Evolutionary conservation across 2,797 vertebrate genomes (phyloP), one percentile per base, ranked within the genome.

Genomic region (Neosilurus mollespiculum): DNA sequence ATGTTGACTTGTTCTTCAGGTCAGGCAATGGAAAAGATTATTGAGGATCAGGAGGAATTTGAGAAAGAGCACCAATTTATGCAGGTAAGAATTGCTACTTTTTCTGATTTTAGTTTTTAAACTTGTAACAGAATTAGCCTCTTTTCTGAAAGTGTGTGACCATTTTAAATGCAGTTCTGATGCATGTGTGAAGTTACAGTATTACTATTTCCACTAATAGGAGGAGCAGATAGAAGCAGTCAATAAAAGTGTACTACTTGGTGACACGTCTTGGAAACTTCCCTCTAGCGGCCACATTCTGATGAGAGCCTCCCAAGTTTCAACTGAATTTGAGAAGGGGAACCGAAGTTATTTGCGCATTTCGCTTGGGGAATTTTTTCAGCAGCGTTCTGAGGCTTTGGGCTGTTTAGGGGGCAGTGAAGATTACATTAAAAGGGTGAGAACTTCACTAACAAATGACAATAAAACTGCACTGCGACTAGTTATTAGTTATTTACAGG

Each of bases 321-420:
- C 94, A n/a, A 92, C 94, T 0, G 94, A 95, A 81, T 92, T 95
- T 73, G 89, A 92, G 73, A 93, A 92, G 85, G 94, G 89, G 2
- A 93, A 96, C 92, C 94, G 95, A 87, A 97, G 95, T 90, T 99
- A 97, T 65, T 92, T 98, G 87, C 95, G 93, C 9, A 94, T 99
- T 20, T 98, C 97, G 83, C 89, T 99, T 30, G 98, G 98, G 4
- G 94, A 98, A 86, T 99, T 99, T 88, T 97, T 99, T 88, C 93
- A 93, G 80, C 96, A 97, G 84, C 95, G 97, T 78, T 99, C 98
- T 20, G 98, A 99, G 94, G 98, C 98, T 82, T 93, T 99, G 34
- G 98, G 98, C 76, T 96, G 96, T 87, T 95, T 99, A 81, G 96
- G 96, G 81, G 92, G 88, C 84, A 71, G 76, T n/a, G 92, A 91